A percentile compares a stretch with the other conserved stretches of the same genome.
phyloP scores from a whole-genome alignment of 1,140 invertebrate genomes.

The roundworm (Caenorhabditis elegans) region WBcel235 BX284605.5:12932001-12932500 shows the following conservation, averaged over 20 bases:
- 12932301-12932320: conserved; percentile 3
- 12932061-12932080: background rate
- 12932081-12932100: conserved; percentile 2
- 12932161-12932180: conserved; percentile 4
- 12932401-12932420: too few species aligned
- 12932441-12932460: too few species aligned
- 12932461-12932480: too few species aligned
- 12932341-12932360: conserved; percentile 1
- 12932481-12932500: too few species aligned
- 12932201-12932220: background rate
- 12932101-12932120: background rate
- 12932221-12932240: background rate
- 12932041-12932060: background rate
- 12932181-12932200: background rate
- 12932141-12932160: background rate
- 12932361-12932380: background rate
- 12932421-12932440: too few species aligned
- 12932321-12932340: background rate
- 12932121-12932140: background rate
- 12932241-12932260: background rate
- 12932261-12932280: conserved; percentile 6
- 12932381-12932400: too few species aligned
- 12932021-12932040: background rate
- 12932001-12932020: background rate
- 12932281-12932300: background rate